phyloP scores from a whole-genome alignment of 1,140 invertebrate genomes.

The Cataglyphis hispanica region DNA sequence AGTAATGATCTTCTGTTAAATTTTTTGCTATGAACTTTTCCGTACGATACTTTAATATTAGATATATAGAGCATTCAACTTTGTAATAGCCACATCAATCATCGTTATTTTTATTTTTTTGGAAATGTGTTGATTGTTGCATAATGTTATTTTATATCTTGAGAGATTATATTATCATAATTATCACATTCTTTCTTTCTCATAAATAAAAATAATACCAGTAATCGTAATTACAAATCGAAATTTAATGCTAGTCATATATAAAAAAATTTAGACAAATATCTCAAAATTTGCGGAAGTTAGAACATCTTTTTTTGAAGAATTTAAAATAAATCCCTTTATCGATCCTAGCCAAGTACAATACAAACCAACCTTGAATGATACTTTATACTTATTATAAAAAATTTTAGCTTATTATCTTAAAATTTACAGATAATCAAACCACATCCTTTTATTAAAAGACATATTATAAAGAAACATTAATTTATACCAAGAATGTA shows the following conservation, averaged over 20 bases:
- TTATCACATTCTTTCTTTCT: not conserved
- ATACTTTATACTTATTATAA: too few species aligned
- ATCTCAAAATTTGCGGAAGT: too few species aligned
- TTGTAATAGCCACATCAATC: slow-evolving; percentile 2
- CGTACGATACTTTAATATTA: not conserved
- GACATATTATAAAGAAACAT: not conserved
- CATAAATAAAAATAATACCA: not conserved
- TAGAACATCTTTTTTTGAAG: too few species aligned
- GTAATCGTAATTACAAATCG: too few species aligned
- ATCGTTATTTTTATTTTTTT: slow-evolving; percentile 26
- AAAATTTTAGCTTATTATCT: too few species aligned
- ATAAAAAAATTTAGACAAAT: too few species aligned
- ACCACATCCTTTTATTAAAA: too few species aligned
- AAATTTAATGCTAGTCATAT: too few species aligned
- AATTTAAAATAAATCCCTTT: too few species aligned
- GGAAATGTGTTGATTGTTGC: not conserved
- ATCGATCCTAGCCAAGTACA: too few species aligned
- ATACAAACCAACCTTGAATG: too few species aligned
- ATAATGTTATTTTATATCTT: slow-evolving; percentile 4
- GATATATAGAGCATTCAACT: slow-evolving; percentile 12
- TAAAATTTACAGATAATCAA: too few species aligned
- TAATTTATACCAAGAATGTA: not conserved
- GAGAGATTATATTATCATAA: not conserved
- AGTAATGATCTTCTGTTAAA: slow-evolving; percentile 7
- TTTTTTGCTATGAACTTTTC: slow-evolving; percentile 38